Evolutionary conservation across 1,140 invertebrate species (phyloP).

Genomic region (Chlorops oryzae): DNA sequence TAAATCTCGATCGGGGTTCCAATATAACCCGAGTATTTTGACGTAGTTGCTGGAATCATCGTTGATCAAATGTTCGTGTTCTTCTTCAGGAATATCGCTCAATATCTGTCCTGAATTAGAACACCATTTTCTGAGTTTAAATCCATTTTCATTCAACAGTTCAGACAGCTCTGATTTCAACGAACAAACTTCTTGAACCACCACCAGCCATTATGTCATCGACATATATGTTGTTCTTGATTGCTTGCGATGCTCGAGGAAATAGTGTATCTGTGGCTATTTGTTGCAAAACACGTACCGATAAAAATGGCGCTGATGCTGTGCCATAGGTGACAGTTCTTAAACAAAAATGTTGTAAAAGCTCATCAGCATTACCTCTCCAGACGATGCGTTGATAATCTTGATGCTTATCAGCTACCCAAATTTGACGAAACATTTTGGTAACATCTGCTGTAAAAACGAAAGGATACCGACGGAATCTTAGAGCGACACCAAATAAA

Average conservation of each 20-base stretch:
- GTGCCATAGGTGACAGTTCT: too few species aligned
- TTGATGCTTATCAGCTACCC: too few species aligned
- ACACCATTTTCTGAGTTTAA: background rate
- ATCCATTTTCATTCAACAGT: background rate
- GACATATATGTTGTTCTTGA: background rate
- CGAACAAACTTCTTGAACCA: background rate
- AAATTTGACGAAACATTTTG: too few species aligned
- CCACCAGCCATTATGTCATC: background rate
- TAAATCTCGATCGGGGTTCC: background rate
- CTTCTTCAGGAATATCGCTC: background rate
- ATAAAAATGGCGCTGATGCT: background rate
- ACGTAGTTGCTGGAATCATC: background rate
- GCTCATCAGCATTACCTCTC: background rate
- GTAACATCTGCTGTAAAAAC: too few species aligned
- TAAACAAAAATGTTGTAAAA: too few species aligned
- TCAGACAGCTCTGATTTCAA: too few species aligned
- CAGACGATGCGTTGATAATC: background rate
- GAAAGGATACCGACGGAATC: too few species aligned
- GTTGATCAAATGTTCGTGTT: background rate
- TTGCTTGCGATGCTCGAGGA: background rate
- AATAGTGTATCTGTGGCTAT: background rate
- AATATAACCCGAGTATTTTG: conserved; percentile 1
- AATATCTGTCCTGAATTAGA: background rate
- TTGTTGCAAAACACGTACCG: conserved; percentile 1
- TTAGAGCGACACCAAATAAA: background rate